Conservation (phyloP, 2,113 vertebrate genomes). For the western clawed frog (Xenopus tropicalis) region UCB_Xtro_10.0 CM004452.2:34733001-34733500, state of each 20-base stretch:
- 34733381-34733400: too few species aligned
- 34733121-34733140: background rate
- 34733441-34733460: too few species aligned
- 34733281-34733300: too few species aligned
- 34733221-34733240: background rate
- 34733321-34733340: too few species aligned
- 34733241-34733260: conserved; percentile 13
- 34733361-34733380: too few species aligned
- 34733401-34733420: too few species aligned
- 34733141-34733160: background rate
- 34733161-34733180: conserved; percentile 29
- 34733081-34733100: background rate
- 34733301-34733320: too few species aligned
- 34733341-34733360: too few species aligned
- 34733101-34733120: background rate
- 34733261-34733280: too few species aligned
- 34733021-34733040: background rate
- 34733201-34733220: conserved; percentile 16
- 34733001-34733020: background rate
- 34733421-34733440: too few species aligned
- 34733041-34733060: background rate
- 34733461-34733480: too few species aligned
- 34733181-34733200: background rate
- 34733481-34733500: too few species aligned
- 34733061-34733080: background rate